Conservation (phyloP, 2,113 vertebrate species). For the Rallus limicola region DNA sequence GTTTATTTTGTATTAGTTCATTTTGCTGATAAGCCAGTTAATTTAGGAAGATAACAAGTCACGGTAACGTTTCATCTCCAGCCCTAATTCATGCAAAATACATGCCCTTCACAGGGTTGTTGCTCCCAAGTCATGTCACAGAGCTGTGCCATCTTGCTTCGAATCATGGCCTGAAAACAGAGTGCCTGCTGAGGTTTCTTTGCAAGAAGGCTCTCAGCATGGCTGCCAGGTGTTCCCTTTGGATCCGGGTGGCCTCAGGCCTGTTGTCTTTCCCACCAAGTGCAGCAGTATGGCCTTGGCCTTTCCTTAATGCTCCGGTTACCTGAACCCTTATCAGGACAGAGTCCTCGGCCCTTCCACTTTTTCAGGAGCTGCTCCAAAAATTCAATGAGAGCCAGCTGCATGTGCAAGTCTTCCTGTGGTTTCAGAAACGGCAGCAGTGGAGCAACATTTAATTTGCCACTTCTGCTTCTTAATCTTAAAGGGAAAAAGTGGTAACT, state of each 20-base stretch:
- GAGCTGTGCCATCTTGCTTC: background rate
- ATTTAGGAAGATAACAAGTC: background rate
- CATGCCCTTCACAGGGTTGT: background rate
- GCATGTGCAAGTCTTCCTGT: background rate
- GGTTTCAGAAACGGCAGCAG: background rate
- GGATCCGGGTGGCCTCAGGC: background rate
- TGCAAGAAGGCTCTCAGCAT: background rate
- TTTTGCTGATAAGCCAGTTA: background rate
- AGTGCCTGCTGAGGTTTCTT: background rate
- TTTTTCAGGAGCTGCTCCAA: background rate
- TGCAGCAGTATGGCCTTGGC: background rate
- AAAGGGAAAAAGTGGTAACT: background rate
- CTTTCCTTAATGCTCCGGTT: background rate
- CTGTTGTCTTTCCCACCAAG: background rate
- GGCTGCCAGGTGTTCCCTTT: background rate
- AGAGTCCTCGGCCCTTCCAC: background rate
- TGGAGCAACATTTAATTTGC: slow-evolving; percentile 21
- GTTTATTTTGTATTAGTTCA: background rate
- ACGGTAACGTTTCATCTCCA: background rate
- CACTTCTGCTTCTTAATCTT: background rate
- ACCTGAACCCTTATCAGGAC: background rate
- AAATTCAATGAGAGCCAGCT: background rate
- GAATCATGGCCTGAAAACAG: background rate
- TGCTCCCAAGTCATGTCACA: background rate
- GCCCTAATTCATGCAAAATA: background rate